phyloP scores from a whole-genome alignment of 2,888 invertebrate species.

The Tortricodes alternella region DNA sequence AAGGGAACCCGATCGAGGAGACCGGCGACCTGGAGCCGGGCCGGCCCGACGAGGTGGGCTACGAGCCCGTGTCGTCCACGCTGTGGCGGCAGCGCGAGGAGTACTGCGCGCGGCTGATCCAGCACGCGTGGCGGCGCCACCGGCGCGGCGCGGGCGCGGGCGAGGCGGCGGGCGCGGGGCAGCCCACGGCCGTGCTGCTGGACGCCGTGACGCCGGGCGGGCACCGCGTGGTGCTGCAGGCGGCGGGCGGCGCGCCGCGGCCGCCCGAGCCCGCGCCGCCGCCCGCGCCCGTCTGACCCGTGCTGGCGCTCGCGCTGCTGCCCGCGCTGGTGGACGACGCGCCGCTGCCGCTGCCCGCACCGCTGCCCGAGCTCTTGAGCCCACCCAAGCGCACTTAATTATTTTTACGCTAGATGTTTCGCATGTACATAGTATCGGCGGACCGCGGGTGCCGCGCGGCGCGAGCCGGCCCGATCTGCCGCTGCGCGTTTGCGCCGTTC shows the following conservation, averaged over 20 bases:
- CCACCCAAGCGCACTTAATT: conserved; percentile 77
- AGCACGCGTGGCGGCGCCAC: conserved; percentile 97
- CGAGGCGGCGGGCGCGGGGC: conserved; percentile 59
- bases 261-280: conserved; percentile 92
- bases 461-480: conserved; percentile 42
- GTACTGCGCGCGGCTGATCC: conserved; percentile 97
- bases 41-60: conserved; percentile 93
- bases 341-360: conserved; percentile 77
- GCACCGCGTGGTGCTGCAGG: conserved; percentile 93
- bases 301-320: conserved; percentile 80
- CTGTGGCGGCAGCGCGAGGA: conserved; percentile 98
- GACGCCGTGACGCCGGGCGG: conserved; percentile 71
- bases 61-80: conserved; percentile 97
- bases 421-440: conserved; percentile 56
- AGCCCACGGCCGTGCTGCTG: conserved; percentile 86
- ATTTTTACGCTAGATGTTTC: conserved; percentile 70
- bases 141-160: conserved; percentile 84
- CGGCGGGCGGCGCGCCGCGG: conserved; percentile 92
- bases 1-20: conserved; percentile 97
- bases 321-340: conserved; percentile 77
- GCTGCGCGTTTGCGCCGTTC: conserved; percentile 54
- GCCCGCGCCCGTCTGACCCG: conserved; percentile 86
- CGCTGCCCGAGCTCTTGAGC: conserved; percentile 79
- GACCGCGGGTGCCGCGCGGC: conserved; percentile 58
- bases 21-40: conserved; percentile 94